Evolutionary conservation across 1,140 invertebrate genomes (phyloP), one percentile per base, ranked within the genome.

Genomic region (Samia ricini): DNA sequence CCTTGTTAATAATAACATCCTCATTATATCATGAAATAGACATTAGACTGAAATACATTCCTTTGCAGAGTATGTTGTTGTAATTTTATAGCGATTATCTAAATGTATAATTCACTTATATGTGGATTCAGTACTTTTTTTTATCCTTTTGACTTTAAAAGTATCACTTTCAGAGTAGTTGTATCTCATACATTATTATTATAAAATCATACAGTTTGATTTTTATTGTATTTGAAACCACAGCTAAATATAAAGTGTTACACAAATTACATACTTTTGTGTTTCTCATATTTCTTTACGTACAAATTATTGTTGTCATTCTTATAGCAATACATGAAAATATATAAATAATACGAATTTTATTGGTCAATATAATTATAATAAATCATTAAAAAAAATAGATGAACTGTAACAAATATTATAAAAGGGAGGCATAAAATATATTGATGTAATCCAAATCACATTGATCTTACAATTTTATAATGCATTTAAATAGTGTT

Each of bases 401-500:
- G 4, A 36, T 7, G 33, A 42, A 12, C 12, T 42, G 4, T 42
- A 7, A 29, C 10, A 42, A n/a, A 15, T 5, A 42, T 42, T 42
- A 10, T 8, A 42, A 42, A 42, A 42, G n/a, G 8, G 10, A 12
- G 12, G 10, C 33, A 42, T 42, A 42, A 15, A 42, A 12, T 42
- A 42, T 42, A 42, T 42, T 42, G 12, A 42, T 42, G 12, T 42
- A 42, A 15, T 42, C 33, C 33, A 42, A n/a, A 42, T 8, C 10
- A 42, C 33, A 42, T 42, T 42, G 33, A 66, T 68, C 68, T 70
- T 74, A 26, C 57, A 63, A 70, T 67, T 68, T 71, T 73, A 70
- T 78, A 73, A 69, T 76, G 76, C 76, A 76, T 78, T 78, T 78
- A 78, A 70, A 73, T 70, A 67, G 71, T 74, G 66, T 73, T 73